Evolutionary conservation across 2,113 vertebrate species (phyloP), one percentile per base, ranked within the genome.

Genomic region (Scartelaos histophorus): DNA sequence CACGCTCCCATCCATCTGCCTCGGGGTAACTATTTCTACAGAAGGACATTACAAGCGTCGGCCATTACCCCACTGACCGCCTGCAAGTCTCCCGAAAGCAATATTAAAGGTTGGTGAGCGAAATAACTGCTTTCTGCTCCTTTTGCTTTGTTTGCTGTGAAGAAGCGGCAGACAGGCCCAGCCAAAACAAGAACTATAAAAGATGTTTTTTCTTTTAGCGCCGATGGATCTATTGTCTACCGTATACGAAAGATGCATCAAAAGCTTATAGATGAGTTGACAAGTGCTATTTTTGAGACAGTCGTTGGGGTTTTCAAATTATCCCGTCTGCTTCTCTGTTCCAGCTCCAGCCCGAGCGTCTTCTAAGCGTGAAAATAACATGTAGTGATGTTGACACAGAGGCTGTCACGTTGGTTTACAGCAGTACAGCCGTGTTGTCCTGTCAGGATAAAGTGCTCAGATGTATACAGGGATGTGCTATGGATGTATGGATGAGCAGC

Each of bases 371-470:
- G 15, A 19, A 54, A 54, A 54, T 46, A 78, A 71, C 54, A n/a
- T 64, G 49, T 46, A 78, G 16, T 19, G 67, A 35, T 75, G 79
- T 57, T 74, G 80, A 80, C 80, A 80, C 64, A 60, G 58, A 61
- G 56, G 62, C 73, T 70, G 43, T 65, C 29, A 69, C 54, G 6
- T 77, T 77, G 82, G 81, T 90, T 88, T 87, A 80, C 79, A 67
- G 73, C 72, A 53, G 62, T 61, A 58, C 43, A 78, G 62, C 71
- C 45, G 70, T 83, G 84, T 86, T 47, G 70, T 76, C 56, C 82
- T 54, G 60, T 61, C 35, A 53, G 74, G 60, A 67, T 73, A 73
- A 58, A 43, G 21, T 25, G 67, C 68, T 67, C 67, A 6, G 74
- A 69, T 66, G 25, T 21, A 53, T n/a, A 11, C 4, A 9, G 51